Evolutionary conservation across 2,888 invertebrate species (phyloP), one percentile per base, ranked within the genome.

Genomic region (Tetragonisca angustula): DNA sequence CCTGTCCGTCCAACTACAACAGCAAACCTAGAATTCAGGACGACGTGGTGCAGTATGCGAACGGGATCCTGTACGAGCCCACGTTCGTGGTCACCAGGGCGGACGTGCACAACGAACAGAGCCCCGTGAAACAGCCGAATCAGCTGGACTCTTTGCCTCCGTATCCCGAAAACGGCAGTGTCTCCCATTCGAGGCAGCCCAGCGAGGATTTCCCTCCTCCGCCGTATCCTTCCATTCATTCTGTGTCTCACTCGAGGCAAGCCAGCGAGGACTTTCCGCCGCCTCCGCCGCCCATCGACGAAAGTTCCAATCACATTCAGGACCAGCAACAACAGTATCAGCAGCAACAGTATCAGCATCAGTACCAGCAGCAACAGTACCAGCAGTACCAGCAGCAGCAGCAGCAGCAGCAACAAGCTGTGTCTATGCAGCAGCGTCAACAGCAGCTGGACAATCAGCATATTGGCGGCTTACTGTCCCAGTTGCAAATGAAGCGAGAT

Each of bases 221-320:
- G 1, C 98, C 98, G 0, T 98, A 98, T 93, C 98, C 98, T 2
- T 97, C 97, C 90, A 95, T 97, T 88, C 96, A 96, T 88, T 97
- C 97, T 0, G 97, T 96, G 0, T 96, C 97, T 76, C 98, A 98
- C 94, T 98, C 98, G 2, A 95, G 98, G 70, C 98, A 98, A 94
- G 96, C 97, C 0, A 98, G 98, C 93, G 98, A 98, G 94, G 98
- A 98, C 91, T 98, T 98, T 91, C 98, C 98, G 70, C 98, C 98
- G 9, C 98, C 98, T n/a, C 98, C 98, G 0, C 97, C 97, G 1
- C 97, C 97, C 0, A 95, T 97, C 69, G 97, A 97, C 87, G 95
- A 97, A 84, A 96, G 43, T 11, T 15, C 83, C 6, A 81, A 24
- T 70, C 82, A 85, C 6, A 15, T 65, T 71, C 86, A 80, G 24